Percentiles rank a stretch among this genome's conserved stretches.
These are phyloP conservation scores for Zosterops borbonicus DNA, from an alignment of 2,113 vertebrate genomes.

Conservation along the genomic window DNA sequence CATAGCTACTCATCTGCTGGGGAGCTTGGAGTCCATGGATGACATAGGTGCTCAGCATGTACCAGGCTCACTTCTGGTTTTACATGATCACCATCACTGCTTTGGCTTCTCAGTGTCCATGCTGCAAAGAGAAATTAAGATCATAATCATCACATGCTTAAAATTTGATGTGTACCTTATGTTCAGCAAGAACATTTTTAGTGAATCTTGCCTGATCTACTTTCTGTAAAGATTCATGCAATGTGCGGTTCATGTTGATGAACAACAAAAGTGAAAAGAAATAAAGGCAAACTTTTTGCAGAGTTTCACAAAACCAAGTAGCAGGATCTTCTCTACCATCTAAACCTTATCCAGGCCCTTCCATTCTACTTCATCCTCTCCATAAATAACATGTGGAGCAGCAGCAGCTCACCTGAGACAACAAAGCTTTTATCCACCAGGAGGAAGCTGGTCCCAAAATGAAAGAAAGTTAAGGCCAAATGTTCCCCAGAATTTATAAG, in stretches of 20 bases:
- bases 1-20: background rate
- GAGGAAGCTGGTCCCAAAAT: background rate
- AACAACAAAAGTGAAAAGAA: background rate
- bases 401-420: background rate
- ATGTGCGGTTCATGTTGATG: background rate
- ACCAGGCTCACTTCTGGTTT: background rate
- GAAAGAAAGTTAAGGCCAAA: background rate
- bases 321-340: background rate
- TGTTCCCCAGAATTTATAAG: background rate
- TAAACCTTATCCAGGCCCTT: background rate
- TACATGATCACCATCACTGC: background rate
- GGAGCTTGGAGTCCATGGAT: rapidly evolving
- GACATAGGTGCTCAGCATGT: rapidly evolving
- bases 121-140: background rate
- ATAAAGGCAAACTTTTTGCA: background rate
- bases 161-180: background rate
- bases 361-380: background rate
- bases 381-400: background rate
- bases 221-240: background rate
- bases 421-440: background rate
- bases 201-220: background rate
- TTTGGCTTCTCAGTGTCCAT: background rate
- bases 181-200: rapidly evolving
- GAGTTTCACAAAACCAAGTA: background rate
- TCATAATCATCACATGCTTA: rapidly evolving